These are phyloP conservation scores for Aphelinus atriplicis DNA, from an alignment of 1,140 invertebrate species.

Conservation along the genomic window DNA sequence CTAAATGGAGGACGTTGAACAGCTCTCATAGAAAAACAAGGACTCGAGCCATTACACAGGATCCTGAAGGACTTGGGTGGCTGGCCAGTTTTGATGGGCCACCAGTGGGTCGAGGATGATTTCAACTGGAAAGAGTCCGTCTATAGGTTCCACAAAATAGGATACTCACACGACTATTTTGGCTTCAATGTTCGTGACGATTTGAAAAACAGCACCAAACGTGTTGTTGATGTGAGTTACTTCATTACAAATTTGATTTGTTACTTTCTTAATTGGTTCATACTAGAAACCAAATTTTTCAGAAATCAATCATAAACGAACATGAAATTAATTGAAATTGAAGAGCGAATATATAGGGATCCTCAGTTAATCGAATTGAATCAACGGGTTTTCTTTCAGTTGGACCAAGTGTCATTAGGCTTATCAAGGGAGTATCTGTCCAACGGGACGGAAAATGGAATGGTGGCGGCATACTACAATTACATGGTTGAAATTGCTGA, in stretches of 20 bases:
- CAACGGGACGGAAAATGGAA: slow-evolving; percentile 81
- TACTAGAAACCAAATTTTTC: no score
- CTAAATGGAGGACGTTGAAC: no score
- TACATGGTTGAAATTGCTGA: slow-evolving; percentile 90
- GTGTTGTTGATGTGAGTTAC: slow-evolving; percentile 85
- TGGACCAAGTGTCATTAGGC: slow-evolving; percentile 91
- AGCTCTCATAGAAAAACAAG: no score
- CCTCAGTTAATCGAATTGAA: slow-evolving; percentile 62
- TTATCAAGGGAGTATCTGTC: slow-evolving; percentile 89
- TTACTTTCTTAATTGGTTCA: no score
- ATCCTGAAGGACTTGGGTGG: no score
- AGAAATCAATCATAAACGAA: no score
- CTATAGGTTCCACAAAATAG: slow-evolving; percentile 80
- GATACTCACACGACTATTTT: slow-evolving; percentile 90
- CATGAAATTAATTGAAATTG: no score
- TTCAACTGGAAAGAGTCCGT: slow-evolving; percentile 87
- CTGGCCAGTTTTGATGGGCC: slow-evolving; percentile 48
- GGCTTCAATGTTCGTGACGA: slow-evolving; percentile 91
- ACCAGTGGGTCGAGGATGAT: slow-evolving; percentile 75
- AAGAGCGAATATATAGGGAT: no score
- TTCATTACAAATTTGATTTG: no score
- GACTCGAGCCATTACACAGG: no score
- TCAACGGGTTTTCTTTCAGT: slow-evolving; percentile 63
- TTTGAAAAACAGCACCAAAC: slow-evolving; percentile 86
- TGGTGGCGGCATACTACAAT: slow-evolving; percentile 81